Evolutionary conservation across 2,888 invertebrate genomes (phyloP), one percentile per base, ranked within the genome.

Genomic region (Pachycephus smyrnensis): DNA sequence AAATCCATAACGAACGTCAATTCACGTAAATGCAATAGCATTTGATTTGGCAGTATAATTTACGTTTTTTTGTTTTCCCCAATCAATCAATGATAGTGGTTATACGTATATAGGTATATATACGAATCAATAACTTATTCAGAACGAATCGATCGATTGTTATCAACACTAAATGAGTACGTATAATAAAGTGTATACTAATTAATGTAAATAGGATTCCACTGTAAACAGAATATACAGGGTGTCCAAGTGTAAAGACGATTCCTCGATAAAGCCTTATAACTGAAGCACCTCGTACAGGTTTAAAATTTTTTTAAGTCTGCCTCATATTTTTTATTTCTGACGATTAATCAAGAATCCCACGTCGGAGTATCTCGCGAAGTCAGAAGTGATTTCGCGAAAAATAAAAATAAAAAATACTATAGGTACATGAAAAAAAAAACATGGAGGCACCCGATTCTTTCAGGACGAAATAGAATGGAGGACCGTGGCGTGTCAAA

Each of bases 11-110:
- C 76, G 76, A 81, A 81, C 73, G 78, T 88, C 84, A 87, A 88
- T 85, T 88, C 84, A 84, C 83, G 77, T 86, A 84, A 89, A 89
- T 88, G 88, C 89, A 89, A 87, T 85, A 88, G 86, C 87, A 88
- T 88, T 84, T 82, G 83, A 85, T 88, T 89, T 90, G 91, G 91
- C 91, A 91, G 91, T 91, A 88, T 86, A 86, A 33, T 73, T 73
- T 35, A 15, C 35, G 32, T 40, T 6, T 40, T 15, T 40, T 15
- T 33, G 1, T 1, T 40, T 15, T 69, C 23, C 23, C 69, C 69
- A 69, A 69, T 69, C 31, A 69, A 31, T 69, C 69, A 69, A 32
- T n/a, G 69, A 30, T 69, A 69, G 15, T 32, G 69, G 6, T 30
- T 69, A 69, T 15, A 30, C 69, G 69, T n/a, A 69, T 69, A 69